These are phyloP conservation scores for Myoxocephalus aenaeus DNA, from an alignment of 2,797 vertebrate genomes.

Conservation along the genomic window DNA sequence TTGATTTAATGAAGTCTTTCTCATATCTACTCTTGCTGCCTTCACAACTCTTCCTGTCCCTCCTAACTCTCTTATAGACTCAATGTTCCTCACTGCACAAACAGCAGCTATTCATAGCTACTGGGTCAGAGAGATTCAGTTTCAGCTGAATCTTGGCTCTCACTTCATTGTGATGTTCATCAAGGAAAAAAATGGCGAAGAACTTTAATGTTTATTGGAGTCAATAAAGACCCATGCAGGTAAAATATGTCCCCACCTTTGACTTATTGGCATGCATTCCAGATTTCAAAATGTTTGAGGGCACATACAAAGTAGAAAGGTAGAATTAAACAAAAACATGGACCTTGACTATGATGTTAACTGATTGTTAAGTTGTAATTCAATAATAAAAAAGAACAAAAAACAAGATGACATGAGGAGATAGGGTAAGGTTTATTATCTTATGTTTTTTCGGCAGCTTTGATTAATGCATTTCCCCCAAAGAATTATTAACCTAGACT, in stretches of 20 bases:
- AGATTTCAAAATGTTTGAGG: too few species aligned
- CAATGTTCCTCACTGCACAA: slow-evolving; percentile 36
- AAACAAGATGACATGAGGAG: background rate
- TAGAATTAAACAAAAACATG: too few species aligned
- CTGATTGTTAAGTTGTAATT: background rate
- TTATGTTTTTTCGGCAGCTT: background rate
- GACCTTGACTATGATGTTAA: too few species aligned
- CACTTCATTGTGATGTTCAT: background rate
- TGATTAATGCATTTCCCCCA: background rate
- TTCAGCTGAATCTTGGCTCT: slow-evolving; percentile 40
- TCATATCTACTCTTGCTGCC: background rate
- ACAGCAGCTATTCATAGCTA: slow-evolving; percentile 71
- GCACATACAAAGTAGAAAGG: too few species aligned
- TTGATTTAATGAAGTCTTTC: background rate
- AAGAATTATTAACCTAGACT: slow-evolving; percentile 1
- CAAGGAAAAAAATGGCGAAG: background rate
- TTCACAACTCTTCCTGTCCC: background rate
- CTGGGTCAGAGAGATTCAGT: slow-evolving; percentile 61
- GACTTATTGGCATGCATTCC: too few species aligned
- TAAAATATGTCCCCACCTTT: background rate
- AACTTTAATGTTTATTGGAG: background rate
- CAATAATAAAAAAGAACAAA: background rate
- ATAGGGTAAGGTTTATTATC: background rate
- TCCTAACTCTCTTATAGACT: background rate
- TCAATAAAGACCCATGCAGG: background rate